Base-by-base conservation (phyloP, 2,113 vertebrate genomes). In the Psammodynastes pulverulentus region DNA sequence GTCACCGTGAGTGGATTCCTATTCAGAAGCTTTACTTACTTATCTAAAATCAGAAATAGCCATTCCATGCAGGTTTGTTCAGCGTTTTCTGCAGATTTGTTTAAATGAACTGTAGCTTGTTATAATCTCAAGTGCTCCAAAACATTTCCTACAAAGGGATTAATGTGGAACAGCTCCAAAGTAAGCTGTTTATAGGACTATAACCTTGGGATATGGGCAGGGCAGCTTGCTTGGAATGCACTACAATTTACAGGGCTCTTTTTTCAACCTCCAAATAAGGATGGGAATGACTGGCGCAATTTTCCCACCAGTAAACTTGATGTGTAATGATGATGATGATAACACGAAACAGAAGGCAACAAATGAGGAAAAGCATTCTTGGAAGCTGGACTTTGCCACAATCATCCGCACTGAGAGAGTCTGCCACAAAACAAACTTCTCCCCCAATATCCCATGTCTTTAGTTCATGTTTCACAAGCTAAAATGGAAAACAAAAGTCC, bases 101-200 rank as follows among this genome's bases (percentile, higher is more conserved):
- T 86, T n/a, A 53, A 94, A 94, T 88, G 8, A 94, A 94, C 24
- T 93, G 34, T 86, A 46, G 45, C 86, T 96, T 94, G 53, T 19
- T 86, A 86, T 34, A 21, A 88, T 84, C 88, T 85, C 51, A 24
- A 48, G 21, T 84, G 45, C 43, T 39, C 72, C 53, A 24, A 62
- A 62, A 88, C n/a, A 51, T 89, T 58, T 51, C 48, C 56, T 89
- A 34, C 53, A 62, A 58, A 89, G 23, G 0, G 3, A 43, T 43
- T 51, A 86, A 58, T 51, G 21, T 45, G 91, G 87, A 84, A 56
- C 43, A 13, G 48, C 56, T 84, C 58, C n/a, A 79, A 56, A 84
- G 21, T 48, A 51, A 89, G 26, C 52, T 29, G 23, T 86, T 92
- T 85, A 89, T 48, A 85, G 91, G 52, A 86, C 72, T 51, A 17